These are phyloP conservation scores for Aporophyla lueneburgensis DNA, from an alignment of 2,888 invertebrate genomes.

Conservation along the genomic window DNA sequence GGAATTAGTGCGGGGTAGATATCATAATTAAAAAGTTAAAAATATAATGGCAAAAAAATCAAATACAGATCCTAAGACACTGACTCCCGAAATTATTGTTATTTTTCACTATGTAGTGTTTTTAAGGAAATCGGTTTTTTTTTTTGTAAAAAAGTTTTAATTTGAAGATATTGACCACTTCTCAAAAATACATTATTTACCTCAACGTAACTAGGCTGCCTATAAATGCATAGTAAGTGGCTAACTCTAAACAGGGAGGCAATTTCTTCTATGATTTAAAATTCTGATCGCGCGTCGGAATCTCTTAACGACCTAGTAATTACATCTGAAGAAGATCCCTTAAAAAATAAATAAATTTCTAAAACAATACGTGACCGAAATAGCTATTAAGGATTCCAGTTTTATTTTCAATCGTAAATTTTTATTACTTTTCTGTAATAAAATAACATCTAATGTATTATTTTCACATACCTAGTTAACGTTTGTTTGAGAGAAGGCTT, in stretches of 20 bases:
- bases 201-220: constrained; percentile 6
- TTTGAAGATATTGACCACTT: too few relatives aligned
- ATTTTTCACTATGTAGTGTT: too few relatives aligned
- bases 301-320: constrained; percentile 77
- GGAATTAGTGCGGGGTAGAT: too few relatives aligned
- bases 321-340: constrained; percentile 67
- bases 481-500: too few relatives aligned
- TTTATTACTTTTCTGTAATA: constrained; percentile 61
- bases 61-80: too few relatives aligned
- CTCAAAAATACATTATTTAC: neutral
- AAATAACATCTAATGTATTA: constrained; percentile 41
- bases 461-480: neutral
- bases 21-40: too few relatives aligned
- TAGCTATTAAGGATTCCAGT: constrained; percentile 56
- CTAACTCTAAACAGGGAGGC: constrained; percentile 36
- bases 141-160: neutral
- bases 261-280: constrained; percentile 52
- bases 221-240: constrained; percentile 39
- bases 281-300: constrained; percentile 71
- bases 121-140: neutral
- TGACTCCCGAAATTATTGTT: too few relatives aligned
- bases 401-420: constrained; percentile 65
- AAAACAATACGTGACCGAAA: constrained; percentile 72
- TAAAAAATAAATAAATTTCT: constrained; percentile 76
- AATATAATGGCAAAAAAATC: too few relatives aligned